Base-by-base conservation (phyloP, 2,113 vertebrate genomes). In the Deroptyus accipitrinus region DNA sequence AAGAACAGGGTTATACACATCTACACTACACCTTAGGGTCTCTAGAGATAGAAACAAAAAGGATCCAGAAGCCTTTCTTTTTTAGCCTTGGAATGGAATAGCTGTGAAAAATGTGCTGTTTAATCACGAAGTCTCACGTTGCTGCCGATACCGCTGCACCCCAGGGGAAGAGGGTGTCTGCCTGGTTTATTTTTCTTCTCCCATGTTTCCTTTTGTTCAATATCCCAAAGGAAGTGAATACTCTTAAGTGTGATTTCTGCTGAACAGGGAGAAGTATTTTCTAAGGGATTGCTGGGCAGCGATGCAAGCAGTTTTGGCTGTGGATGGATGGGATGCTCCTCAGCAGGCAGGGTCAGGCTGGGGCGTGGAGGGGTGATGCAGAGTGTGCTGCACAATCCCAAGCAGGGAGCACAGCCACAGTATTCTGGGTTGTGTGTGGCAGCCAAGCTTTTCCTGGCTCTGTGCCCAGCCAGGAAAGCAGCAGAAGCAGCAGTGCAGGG, bases 401-500 rank as follows among this genome's bases (percentile, higher is more conserved):
- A 72, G n/a, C 27, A 68, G 68, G 44, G 49, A 67, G 39, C 12
- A 62, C 17, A 62, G 49, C 19, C 14, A 0, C 0, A 0, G 20
- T 42, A 5, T 28, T 70, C 10, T 2, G 14, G 12, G 22, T 48
- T 72, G 17, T 1, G 2, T 1, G 9, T 0, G 0, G 57, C 2
- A 0, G 37, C 37, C 52, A 67, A 62, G 48, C 41, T 46, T 31
- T 20, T 77, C 37, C 37, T 57, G 27, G 19, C 19, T 11, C 37
- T 37, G 27, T 14, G 7, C 52, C 42, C 48, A 68, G 27, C 14
- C 24, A 17, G 9, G 12, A 24, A 25, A 64, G n/a, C 77, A 63
- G 42, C n/a, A 23, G 46, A 20, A 1, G 7, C 13, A 44, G 59
- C 0, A 0, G 31, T 6, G 6, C 24, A 0, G 2, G 7, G 61